Percentiles rank a stretch among this genome's conserved stretches.
Evolutionary conservation across 2,888 invertebrate species (phyloP).

Genomic region (Cremastobaeus sp.): DNA sequence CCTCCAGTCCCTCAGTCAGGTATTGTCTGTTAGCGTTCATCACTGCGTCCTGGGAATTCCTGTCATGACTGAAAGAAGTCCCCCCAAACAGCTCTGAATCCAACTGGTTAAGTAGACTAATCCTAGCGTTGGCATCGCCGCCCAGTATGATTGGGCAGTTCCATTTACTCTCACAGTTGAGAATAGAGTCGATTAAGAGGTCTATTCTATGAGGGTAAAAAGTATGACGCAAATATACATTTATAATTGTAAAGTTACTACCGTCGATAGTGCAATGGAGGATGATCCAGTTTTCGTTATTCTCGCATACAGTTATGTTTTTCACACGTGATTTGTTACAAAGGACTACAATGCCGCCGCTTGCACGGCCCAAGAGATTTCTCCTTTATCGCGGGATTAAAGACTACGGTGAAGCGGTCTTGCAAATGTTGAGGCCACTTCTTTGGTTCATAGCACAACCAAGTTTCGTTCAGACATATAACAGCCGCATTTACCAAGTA

Average conservation of each 20-base stretch:
- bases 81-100: neutral
- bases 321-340: neutral
- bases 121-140: slow-evolving; percentile 7
- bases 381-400: slow-evolving; percentile 7
- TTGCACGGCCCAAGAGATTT: slow-evolving; percentile 5
- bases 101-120: slow-evolving; percentile 1
- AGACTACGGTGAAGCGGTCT: neutral
- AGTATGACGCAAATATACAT: neutral
- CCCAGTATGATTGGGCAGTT: neutral
- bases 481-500: neutral
- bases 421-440: neutral
- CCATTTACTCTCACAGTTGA: neutral
- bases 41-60: too few relatives aligned
- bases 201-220: slow-evolving; percentile 4
- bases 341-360: slow-evolving; percentile 5
- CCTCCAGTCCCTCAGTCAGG: slow-evolving; percentile 4
- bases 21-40: neutral
- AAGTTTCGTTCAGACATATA: slow-evolving; percentile 6
- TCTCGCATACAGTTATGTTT: neutral
- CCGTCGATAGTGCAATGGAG: neutral
- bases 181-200: neutral
- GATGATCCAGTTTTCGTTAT: slow-evolving; percentile 6
- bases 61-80: too few relatives aligned
- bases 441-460: neutral
- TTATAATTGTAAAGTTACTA: neutral